phyloP scores from a whole-genome alignment of 2,888 invertebrate genomes.

The Pheosia tremula region DNA sequence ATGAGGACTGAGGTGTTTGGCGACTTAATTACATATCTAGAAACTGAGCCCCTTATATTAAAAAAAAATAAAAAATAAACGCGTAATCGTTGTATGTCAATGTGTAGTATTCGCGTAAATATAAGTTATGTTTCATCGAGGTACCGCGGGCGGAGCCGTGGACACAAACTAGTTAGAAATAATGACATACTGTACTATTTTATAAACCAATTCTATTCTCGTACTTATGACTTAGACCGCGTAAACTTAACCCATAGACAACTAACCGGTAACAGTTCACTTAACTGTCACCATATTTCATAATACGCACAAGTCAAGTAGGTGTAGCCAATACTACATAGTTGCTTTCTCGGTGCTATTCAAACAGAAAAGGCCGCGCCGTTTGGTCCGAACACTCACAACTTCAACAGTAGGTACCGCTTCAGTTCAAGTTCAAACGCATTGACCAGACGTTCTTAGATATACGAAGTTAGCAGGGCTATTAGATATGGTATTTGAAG shows the following conservation, averaged over 20 bases:
- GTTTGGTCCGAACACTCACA: constrained; percentile 20
- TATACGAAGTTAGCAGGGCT: constrained; percentile 32
- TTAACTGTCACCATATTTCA: constrained; percentile 2
- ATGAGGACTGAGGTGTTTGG: too few species aligned
- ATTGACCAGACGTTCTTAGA: constrained; percentile 33
- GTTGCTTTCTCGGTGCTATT: constrained; percentile 14
- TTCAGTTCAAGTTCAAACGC: constrained; percentile 39
- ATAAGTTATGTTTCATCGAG: too few species aligned
- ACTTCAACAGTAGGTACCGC: constrained; percentile 24
- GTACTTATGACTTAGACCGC: not conserved
- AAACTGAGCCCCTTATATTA: too few species aligned
- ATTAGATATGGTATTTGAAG: constrained; percentile 13
- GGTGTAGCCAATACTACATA: constrained; percentile 6
- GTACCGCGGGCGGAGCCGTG: too few species aligned
- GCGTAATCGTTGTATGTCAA: too few species aligned
- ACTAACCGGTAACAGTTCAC: not conserved
- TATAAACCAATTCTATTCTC: too few species aligned
- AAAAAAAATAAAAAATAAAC: too few species aligned
- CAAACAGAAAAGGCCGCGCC: constrained; percentile 15
- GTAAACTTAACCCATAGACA: not conserved
- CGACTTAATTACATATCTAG: too few species aligned
- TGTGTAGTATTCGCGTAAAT: too few species aligned
- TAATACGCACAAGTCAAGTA: not conserved
- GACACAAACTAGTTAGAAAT: too few species aligned
- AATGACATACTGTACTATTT: too few species aligned